phyloP scores from a whole-genome alignment of 2,888 invertebrate genomes.

The Leptothorax acervorum region DNA sequence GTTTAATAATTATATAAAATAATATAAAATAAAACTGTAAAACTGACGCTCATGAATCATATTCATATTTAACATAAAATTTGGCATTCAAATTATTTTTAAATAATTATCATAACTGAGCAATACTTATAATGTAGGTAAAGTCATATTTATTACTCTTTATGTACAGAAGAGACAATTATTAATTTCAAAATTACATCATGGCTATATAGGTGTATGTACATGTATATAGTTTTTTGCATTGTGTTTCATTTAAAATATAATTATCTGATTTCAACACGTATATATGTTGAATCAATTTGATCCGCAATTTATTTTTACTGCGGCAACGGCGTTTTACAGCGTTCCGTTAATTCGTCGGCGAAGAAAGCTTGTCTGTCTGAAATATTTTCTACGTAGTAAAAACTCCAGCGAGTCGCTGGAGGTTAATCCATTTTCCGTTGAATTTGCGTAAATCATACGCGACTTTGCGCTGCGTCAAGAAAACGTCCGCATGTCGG shows the following conservation, averaged over 20 bases:
- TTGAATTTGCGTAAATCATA: constrained; percentile 19
- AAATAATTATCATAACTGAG: not conserved
- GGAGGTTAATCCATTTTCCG: constrained; percentile 5
- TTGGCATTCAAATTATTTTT: not conserved
- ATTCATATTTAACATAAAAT: not conserved
- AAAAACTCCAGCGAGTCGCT: not conserved
- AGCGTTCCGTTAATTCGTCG: constrained; percentile 18
- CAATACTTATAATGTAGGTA: not conserved
- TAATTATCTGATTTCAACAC: not conserved
- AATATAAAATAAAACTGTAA: not conserved
- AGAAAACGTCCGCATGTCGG: not conserved
- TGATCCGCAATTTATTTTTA: not conserved
- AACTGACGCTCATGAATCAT: not conserved
- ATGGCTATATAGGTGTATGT: not conserved
- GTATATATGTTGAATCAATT: not conserved
- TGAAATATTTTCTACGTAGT: constrained; percentile 3
- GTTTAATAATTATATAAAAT: not conserved
- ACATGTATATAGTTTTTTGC: not conserved
- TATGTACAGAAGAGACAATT: not conserved
- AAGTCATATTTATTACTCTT: not conserved
- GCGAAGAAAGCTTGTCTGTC: constrained; percentile 14
- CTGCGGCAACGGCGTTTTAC: constrained; percentile 1
- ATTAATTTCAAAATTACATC: not conserved
- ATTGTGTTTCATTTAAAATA: not conserved
- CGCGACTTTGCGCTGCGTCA: not conserved